Conservation (phyloP, 1,140 invertebrate species). For the Leptinotarsa texana region DNA sequence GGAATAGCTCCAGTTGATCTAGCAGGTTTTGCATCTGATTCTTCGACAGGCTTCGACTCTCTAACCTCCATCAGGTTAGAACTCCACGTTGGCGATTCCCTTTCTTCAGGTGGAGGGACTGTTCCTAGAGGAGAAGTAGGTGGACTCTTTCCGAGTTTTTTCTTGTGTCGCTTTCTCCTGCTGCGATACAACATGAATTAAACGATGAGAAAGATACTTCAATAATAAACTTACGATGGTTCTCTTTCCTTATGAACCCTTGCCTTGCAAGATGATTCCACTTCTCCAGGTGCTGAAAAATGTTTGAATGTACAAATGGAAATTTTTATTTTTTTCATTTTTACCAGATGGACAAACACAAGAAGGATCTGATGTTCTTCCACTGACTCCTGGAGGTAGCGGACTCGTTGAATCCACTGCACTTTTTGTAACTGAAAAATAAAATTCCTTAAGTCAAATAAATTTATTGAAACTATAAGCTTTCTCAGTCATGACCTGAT, state of each 20-base stretch:
- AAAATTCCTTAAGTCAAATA: too few relatives aligned
- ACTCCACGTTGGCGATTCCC: constrained; percentile 50
- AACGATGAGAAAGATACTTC: not conserved
- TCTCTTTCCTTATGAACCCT: constrained; percentile 5
- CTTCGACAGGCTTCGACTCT: not conserved
- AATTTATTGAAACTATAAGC: too few relatives aligned
- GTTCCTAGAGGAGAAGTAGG: constrained; percentile 34
- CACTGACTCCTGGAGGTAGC: constrained; percentile 8
- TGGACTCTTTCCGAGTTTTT: constrained; percentile 34
- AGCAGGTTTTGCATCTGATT: not conserved
- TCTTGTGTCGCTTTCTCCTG: constrained; percentile 30
- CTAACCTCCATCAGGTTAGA: constrained; percentile 49
- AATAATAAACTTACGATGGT: not conserved
- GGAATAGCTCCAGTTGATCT: constrained; percentile 19
- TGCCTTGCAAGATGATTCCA: constrained; percentile 27
- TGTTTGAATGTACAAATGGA: not conserved
- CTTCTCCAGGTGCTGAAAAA: constrained; percentile 30
- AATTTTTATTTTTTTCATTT: not conserved
- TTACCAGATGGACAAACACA: constrained; percentile 25
- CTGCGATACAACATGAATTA: too few relatives aligned
- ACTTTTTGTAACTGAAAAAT: constrained; percentile 35
- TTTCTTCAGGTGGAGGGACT: constrained; percentile 30
- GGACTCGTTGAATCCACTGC: constrained; percentile 31
- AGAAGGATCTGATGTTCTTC: constrained; percentile 12
- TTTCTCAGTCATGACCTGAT: too few relatives aligned